A percentile compares a stretch with the other conserved stretches of the same genome.
phyloP scores from a whole-genome alignment of 30 jellyfish, hydroid and myxozoan species.

The Turritopsis rubra region DNA sequence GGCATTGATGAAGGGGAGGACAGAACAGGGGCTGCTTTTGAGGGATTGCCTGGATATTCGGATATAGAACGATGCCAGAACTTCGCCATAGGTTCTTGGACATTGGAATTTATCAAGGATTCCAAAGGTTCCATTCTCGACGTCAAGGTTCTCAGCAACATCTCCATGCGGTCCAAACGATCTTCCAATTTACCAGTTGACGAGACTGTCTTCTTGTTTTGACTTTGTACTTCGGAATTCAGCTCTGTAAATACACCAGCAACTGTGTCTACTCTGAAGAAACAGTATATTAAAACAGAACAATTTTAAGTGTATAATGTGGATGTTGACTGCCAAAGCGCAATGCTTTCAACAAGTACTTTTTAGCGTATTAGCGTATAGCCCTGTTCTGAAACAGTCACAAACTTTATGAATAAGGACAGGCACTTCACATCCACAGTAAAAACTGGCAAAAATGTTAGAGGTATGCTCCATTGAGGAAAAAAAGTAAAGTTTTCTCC shows the following conservation, averaged over 20 bases:
- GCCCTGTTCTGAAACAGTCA: too few species aligned
- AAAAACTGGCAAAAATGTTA: too few species aligned
- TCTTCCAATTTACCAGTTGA: constrained; percentile 9
- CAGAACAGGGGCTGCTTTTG: not conserved
- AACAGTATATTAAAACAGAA: not conserved
- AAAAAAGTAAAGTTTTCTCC: too few species aligned
- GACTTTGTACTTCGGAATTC: constrained; percentile 26
- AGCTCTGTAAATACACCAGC: constrained; percentile 35
- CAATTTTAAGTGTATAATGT: not conserved
- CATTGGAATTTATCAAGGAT: too few species aligned
- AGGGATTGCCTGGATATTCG: not conserved
- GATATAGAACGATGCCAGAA: constrained; percentile 19
- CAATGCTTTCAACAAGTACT: too few species aligned
- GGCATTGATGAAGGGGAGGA: not conserved
- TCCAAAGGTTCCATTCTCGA: too few species aligned
- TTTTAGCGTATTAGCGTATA: too few species aligned
- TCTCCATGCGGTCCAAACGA: constrained; percentile 12
- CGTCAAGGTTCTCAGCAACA: not conserved
- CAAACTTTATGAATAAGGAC: too few species aligned
- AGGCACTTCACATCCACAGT: too few species aligned
- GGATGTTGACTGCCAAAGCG: not conserved
- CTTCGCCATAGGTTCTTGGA: not conserved
- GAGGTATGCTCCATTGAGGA: too few species aligned
- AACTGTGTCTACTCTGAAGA: constrained; percentile 43
- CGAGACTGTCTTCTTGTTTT: constrained; percentile 24